Conservation (phyloP, 2,797 vertebrate species). For the Australoheros facetus region DNA sequence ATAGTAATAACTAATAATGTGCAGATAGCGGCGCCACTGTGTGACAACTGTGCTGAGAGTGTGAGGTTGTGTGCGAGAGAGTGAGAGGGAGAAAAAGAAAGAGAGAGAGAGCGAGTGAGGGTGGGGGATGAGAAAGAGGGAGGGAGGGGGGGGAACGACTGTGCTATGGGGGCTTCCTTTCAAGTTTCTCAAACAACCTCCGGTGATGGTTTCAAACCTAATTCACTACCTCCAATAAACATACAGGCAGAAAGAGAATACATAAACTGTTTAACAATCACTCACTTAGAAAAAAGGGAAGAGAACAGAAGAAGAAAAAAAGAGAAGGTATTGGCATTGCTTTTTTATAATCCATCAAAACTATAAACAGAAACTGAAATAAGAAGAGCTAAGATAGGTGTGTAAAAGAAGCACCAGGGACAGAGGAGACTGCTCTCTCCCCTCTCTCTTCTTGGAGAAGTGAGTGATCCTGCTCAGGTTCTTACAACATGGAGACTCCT, state of each 20-base stretch:
- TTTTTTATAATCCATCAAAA: slow-evolving; percentile 77
- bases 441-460: slow-evolving; percentile 54
- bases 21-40: slow-evolving; percentile 78
- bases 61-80: slow-evolving; percentile 43
- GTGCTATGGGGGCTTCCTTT: slow-evolving; percentile 77
- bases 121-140: slow-evolving; percentile 37
- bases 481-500: slow-evolving; percentile 74
- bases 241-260: slow-evolving; percentile 81
- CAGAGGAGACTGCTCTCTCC: slow-evolving; percentile 58
- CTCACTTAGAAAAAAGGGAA: slow-evolving; percentile 70
- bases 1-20: slow-evolving; percentile 86
- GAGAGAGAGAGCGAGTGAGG: slow-evolving; percentile 30
- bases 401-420: slow-evolving; percentile 68
- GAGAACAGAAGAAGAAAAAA: slow-evolving; percentile 51
- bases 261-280: slow-evolving; percentile 84
- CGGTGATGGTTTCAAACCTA: slow-evolving; percentile 82
- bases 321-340: slow-evolving; percentile 62
- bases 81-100: slow-evolving; percentile 18
- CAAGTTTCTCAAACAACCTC: slow-evolving; percentile 83
- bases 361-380: slow-evolving; percentile 82
- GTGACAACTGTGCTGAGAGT: slow-evolving; percentile 78
- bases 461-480: slow-evolving; percentile 73
- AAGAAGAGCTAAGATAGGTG: slow-evolving; percentile 75
- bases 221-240: slow-evolving; percentile 83
- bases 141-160: slow-evolving; percentile 28